Evolutionary conservation across 2,888 invertebrate genomes (phyloP), one percentile per base, ranked within the genome.

Genomic region (Synanthedon formicaeformis): DNA sequence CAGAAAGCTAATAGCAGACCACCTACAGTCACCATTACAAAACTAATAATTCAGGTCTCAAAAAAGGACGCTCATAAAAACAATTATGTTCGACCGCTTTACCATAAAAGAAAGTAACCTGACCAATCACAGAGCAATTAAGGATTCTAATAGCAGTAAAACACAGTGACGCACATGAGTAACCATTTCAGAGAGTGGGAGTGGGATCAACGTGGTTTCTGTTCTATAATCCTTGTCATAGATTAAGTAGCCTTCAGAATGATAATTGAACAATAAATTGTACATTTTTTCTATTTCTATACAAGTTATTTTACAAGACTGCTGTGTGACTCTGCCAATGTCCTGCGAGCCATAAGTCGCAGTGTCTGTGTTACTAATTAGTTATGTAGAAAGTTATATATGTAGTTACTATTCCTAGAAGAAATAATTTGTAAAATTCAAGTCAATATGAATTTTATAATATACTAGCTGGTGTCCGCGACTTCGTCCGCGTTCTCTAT

Each of bases 1-100:
- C 60, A 65, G 62, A 64, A 59, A 63, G 61, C 71, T 78, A 78
- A 81, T 78, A 72, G 73, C 65, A 72, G 85, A 80, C 85, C 83
- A 83, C 85, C 82, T 64, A 74, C 74, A 62, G 10, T 55, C 65
- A 62, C 67, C 62, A 69, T 74, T 71, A 75, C 75, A 78, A 71
- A 77, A 78, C 74, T 74, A 78, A 81, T 81, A 81, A 72, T 68
- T 69, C 67, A 65, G 61, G 61, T 57, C 62, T 73, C 67, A 71
- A 81, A 83, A 82, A 79, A 79, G 81, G 81, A 73, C 78, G 73
- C 73, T 72, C 84, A 81, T 86, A 82, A 85, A 86, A 82, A 82
- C 83, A 84, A 85, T 86, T 80, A 83, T 73, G 73, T 77, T 77
- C 78, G 82, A 80, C 84, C 86, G 82, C 83, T 71, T 80, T 81